phyloP scores from a whole-genome alignment of 1,140 invertebrate species.

The Drosophila eugracilis region DNA sequence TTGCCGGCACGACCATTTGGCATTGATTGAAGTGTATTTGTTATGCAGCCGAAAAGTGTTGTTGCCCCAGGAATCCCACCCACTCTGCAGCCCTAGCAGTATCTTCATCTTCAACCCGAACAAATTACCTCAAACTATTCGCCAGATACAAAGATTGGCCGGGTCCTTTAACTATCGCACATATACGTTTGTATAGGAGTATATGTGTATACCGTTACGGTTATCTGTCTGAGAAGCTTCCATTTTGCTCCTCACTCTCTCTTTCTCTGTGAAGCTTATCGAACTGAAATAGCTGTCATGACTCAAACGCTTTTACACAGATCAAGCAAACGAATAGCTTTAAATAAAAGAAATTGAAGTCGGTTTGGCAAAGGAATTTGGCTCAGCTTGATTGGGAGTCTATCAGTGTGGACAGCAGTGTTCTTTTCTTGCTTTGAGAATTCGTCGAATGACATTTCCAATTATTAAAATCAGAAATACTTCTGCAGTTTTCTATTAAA shows the following conservation, averaged over 20 bases:
- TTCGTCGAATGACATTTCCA: too few relatives aligned
- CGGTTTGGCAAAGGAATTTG: neutral
- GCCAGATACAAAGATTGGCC: constrained; percentile 6
- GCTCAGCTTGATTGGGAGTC: too few relatives aligned
- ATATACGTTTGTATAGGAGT: neutral
- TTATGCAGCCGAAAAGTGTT: constrained; percentile 73
- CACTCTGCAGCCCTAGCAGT: constrained; percentile 3
- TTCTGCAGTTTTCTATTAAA: too few relatives aligned
- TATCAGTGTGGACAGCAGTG: too few relatives aligned
- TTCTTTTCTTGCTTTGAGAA: too few relatives aligned
- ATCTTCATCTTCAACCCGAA: constrained; percentile 19
- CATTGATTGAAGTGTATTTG: constrained; percentile 82
- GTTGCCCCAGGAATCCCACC: constrained; percentile 21
- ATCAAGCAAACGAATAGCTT: neutral
- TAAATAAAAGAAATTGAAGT: neutral
- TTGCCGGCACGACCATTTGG: constrained; percentile 74
- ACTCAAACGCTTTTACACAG: constrained; percentile 7
- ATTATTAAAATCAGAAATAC: too few relatives aligned
- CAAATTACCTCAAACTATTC: constrained; percentile 39
- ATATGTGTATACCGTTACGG: neutral
- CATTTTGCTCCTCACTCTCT: neutral
- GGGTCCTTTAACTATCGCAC: constrained; percentile 22
- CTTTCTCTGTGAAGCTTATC: constrained; percentile 4
- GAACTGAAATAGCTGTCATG: constrained; percentile 1
- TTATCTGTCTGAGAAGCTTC: constrained; percentile 14